phyloP scores from a whole-genome alignment of 2,113 vertebrate genomes.

The Muntiacus reevesi region DNA sequence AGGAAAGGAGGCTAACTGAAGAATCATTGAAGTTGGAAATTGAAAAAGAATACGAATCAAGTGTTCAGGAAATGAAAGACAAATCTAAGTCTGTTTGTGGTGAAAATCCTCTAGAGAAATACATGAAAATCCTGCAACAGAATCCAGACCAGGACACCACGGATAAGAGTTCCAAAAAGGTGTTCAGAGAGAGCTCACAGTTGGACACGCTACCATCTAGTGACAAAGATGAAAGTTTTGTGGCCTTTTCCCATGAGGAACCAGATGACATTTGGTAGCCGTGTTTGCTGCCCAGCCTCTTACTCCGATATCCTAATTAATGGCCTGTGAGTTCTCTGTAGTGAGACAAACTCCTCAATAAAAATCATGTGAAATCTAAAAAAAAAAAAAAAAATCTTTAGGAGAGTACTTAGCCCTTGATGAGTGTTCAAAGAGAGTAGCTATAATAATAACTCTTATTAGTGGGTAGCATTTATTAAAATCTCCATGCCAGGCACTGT shows the following conservation, averaged over 20 bases:
- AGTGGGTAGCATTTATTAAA: neutral
- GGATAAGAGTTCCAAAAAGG: slow-evolving; percentile 54
- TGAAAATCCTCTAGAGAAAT: slow-evolving; percentile 88
- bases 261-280: slow-evolving; percentile 91
- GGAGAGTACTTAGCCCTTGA: neutral
- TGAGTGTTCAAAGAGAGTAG: neutral
- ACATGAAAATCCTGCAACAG: slow-evolving; percentile 92
- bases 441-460: neutral
- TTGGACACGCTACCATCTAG: no score
- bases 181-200: no score
- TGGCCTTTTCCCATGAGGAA: slow-evolving; percentile 83
- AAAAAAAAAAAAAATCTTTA: no score
- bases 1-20: slow-evolving; percentile 73
- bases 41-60: slow-evolving; percentile 53
- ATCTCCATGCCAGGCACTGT: neutral
- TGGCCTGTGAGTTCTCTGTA: neutral
- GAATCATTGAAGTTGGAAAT: slow-evolving; percentile 50
- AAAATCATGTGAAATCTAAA: neutral
- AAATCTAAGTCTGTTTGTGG: slow-evolving; percentile 6
- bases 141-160: slow-evolving; percentile 67
- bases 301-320: neutral
- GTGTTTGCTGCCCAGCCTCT: neutral
- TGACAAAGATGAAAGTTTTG: slow-evolving; percentile 72
- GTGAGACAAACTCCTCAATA: slow-evolving; percentile 47
- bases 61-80: slow-evolving; percentile 55